phyloP scores from a whole-genome alignment of 2,113 vertebrate species.

The Cyrtonyx montezumae region DNA sequence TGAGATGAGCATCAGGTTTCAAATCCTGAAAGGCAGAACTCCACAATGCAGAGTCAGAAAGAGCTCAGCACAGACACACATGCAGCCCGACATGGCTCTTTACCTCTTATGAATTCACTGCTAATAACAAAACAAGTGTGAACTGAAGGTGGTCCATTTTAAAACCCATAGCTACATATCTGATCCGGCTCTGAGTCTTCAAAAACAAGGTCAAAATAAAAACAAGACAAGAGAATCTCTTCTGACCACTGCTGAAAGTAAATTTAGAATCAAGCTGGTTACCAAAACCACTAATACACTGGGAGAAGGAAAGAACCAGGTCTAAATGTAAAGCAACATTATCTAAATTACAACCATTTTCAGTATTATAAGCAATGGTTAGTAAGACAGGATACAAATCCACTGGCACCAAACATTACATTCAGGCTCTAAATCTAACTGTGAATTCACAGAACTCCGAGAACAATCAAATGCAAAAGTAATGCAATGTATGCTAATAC shows the following conservation, averaged over 20 bases:
- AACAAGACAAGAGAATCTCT: neutral
- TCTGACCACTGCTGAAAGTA: neutral
- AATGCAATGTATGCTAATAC: slow-evolving; percentile 15
- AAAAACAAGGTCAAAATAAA: neutral
- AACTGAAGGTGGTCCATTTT: neutral
- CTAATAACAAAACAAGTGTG: neutral
- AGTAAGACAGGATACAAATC: neutral
- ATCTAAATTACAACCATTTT: neutral
- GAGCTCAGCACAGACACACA: neutral
- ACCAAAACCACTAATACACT: neutral
- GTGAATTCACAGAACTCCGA: neutral
- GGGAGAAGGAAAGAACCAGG: neutral
- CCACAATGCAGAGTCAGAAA: neutral
- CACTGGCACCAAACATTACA: accelerated
- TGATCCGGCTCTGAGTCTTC: neutral
- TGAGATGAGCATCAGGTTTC: neutral
- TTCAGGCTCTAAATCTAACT: neutral
- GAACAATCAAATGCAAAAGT: slow-evolving; percentile 5
- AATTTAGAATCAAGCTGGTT: neutral
- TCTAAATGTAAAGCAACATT: neutral
- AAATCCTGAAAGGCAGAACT: neutral
- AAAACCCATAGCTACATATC: neutral
- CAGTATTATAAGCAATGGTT: neutral
- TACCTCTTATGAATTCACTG: neutral
- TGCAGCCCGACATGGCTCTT: neutral